Percentiles rank a stretch among this genome's conserved stretches.
phyloP scores from a whole-genome alignment of 2,797 vertebrate species.

The Eulemur albifrons region DNA sequence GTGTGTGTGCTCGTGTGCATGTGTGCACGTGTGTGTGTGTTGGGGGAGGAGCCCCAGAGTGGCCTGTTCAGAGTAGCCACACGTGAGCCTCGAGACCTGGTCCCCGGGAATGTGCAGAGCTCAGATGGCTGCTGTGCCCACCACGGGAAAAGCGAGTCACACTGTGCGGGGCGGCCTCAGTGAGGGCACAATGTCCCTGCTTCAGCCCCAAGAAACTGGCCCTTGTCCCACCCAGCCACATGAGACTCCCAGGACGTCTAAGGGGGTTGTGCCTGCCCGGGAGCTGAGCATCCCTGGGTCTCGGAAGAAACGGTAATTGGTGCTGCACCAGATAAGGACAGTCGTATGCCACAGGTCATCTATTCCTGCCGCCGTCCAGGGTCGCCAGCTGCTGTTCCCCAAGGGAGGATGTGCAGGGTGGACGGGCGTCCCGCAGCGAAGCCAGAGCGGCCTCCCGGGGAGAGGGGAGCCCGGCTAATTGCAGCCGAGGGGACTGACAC shows the following conservation, averaged over 20 bases:
- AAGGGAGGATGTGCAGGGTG: neutral
- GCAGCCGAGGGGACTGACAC: conserved; percentile 44
- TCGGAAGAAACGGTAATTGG: neutral
- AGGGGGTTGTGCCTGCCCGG: neutral
- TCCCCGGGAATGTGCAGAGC: neutral
- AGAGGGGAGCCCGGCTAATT: conserved; percentile 50
- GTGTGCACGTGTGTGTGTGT: neutral
- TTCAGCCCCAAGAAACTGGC: neutral
- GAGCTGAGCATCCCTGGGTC: neutral
- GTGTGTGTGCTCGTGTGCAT: neutral
- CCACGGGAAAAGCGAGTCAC: neutral
- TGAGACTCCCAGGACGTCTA: neutral
- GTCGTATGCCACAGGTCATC: conserved; percentile 28
- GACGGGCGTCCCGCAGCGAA: neutral
- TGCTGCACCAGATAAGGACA: conserved; percentile 32
- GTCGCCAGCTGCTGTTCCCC: conserved; percentile 20
- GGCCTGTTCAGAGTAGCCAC: neutral
- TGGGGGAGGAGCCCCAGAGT: neutral
- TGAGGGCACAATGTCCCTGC: rapidly evolving
- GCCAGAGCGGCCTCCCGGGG: neutral
- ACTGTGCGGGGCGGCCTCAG: neutral
- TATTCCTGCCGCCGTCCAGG: neutral
- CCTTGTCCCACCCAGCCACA: rapidly evolving
- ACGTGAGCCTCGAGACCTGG: neutral
- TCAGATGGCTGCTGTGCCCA: no score